phyloP scores from a whole-genome alignment of 2,113 vertebrate species.

The Salvelinus alpinus region DNA sequence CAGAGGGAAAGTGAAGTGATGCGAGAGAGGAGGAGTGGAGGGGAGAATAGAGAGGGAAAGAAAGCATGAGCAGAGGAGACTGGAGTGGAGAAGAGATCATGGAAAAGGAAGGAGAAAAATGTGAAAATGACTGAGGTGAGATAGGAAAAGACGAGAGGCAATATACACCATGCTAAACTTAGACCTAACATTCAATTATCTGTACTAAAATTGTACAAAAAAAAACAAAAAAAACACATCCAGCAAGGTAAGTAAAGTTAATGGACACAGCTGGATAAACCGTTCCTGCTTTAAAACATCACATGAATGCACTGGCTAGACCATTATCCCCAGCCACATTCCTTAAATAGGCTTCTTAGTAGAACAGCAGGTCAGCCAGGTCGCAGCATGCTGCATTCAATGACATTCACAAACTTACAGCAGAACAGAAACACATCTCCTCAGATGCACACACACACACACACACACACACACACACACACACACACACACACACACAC shows the following conservation, averaged over 20 bases:
- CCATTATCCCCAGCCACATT: conserved; percentile 8
- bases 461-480: conserved; percentile 14
- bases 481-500: conserved; percentile 8
- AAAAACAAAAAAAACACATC: background rate
- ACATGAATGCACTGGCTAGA: background rate
- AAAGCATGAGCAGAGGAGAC: background rate
- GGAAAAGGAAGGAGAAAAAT: background rate
- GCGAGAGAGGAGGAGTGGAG: background rate
- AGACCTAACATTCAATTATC: conserved; percentile 23
- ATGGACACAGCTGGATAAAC: conserved; percentile 2
- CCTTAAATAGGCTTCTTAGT: conserved; percentile 3
- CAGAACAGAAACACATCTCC: conserved; percentile 6
- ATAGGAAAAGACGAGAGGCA: conserved; percentile 5
- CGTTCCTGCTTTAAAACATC: background rate
- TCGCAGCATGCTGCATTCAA: conserved; percentile 22
- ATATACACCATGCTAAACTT: background rate
- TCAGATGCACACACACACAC: conserved; percentile 5
- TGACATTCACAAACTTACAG: conserved; percentile 20
- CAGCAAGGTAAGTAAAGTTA: background rate
- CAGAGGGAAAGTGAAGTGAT: background rate
- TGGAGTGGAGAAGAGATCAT: conserved; percentile 1
- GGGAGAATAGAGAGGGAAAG: background rate
- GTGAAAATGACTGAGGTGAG: background rate
- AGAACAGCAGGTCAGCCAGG: conserved; percentile 5
- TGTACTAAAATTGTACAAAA: conserved; percentile 27